Base-by-base conservation (phyloP, 2,888 invertebrate species). In the Cheiracanthium punctorium region DNA sequence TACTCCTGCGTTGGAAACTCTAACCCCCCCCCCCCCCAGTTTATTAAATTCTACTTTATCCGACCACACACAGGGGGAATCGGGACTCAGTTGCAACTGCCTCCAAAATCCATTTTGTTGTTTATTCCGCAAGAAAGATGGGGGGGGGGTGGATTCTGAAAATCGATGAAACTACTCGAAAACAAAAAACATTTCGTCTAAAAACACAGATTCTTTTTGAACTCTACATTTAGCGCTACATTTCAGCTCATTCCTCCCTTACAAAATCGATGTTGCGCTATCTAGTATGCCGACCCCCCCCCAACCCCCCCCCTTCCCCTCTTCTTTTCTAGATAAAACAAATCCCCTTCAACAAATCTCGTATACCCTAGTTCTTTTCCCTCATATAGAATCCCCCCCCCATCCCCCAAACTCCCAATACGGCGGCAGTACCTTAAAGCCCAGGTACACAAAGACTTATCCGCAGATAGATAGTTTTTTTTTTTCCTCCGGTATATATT, bases 311-410 rank as follows among this genome's bases (percentile, higher is more conserved):
- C n/a, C n/a, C n/a, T n/a, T n/a, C n/a, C 24, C 24, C 12, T 24
- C 24, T 24, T 24, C 12, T 24, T 58, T 58, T 58, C 24, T 17
- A 24, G 24, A 24, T 24, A 24, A 58, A 58, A 58, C 58, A 58
- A 58, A 58, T 58, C 58, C 58, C 58, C 58, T 58, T 24, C 58
- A 24, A 58, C 58, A 58, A 58, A 58, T 58, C 58, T 58, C 58
- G 24, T 58, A 8, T 58, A 2, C 58, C 24, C 1, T 58, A 58
- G 58, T 24, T 24, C 12, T 24, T 58, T 24, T 58, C 24, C 17
- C 43, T 58, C 58, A 58, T 58, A 58, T 24, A 58, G 24, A 20
- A 58, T 24, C 2, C 58, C 24, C 58, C 58, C n/a, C n/a, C n/a
- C n/a, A n/a, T n/a, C n/a, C n/a, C n/a, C n/a, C n/a, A n/a, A n/a